A percentile compares a stretch with the other conserved stretches of the same genome.
Conservation (phyloP, 53 echinoderm and acorn worm genomes). For the Astropecten irregularis region DNA sequence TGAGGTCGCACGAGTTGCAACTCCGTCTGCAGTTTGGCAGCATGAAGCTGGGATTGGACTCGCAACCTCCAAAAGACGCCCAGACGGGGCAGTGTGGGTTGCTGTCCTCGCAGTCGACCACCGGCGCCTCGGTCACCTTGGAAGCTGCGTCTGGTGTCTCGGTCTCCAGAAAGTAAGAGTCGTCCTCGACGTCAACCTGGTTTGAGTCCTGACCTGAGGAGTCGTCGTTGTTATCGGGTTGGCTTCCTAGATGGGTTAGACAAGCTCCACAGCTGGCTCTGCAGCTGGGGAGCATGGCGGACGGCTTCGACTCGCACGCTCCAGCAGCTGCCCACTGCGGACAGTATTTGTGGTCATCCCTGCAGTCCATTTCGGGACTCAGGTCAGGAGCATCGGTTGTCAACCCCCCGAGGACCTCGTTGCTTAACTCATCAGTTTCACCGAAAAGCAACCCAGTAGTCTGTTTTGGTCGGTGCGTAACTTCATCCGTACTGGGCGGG, state of each 20-base stretch:
- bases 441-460: neutral
- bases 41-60: constrained; percentile 77
- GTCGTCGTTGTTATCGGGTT: neutral
- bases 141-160: neutral
- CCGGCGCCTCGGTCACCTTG: neutral
- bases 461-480: neutral
- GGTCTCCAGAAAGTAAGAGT: neutral
- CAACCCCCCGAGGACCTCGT: neutral
- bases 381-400: neutral
- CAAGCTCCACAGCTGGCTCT: constrained; percentile 28
- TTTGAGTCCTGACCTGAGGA: neutral
- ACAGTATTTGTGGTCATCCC: constrained; percentile 44
- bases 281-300: constrained; percentile 29
- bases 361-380: constrained; percentile 21
- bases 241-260: neutral
- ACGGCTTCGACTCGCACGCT: neutral
- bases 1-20: constrained; percentile 66
- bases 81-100: constrained; percentile 65
- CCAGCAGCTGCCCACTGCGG: constrained; percentile 24
- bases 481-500: neutral
- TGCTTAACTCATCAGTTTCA: neutral
- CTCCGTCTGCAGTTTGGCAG: constrained; percentile 70
- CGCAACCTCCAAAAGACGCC: constrained; percentile 78
- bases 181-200: neutral
- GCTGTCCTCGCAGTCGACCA: constrained; percentile 60